These are phyloP conservation scores for Anoncus sp. DNA, from an alignment of 2,888 invertebrate species.

Conservation along the genomic window DNA sequence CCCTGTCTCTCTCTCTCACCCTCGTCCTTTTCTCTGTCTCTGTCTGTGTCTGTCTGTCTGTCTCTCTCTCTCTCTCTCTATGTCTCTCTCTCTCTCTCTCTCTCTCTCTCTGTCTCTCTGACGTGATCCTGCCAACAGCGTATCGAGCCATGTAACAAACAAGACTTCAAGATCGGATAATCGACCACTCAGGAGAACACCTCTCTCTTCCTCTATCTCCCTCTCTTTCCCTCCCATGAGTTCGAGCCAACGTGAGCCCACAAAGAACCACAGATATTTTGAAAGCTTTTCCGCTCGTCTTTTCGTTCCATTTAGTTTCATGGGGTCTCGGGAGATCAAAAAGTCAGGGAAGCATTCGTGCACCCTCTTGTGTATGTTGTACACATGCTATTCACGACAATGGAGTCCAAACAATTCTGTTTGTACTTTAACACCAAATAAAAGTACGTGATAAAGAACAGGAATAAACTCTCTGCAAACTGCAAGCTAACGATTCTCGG, in stretches of 20 bases:
- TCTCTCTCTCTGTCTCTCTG: neutral
- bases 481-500: neutral
- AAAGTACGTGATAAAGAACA: neutral
- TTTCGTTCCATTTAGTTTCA: slow-evolving; percentile 32
- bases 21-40: neutral
- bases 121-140: slow-evolving; percentile 37
- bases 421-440: neutral
- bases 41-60: slow-evolving; percentile 1
- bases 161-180: slow-evolving; percentile 43
- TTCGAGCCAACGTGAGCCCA: slow-evolving; percentile 15
- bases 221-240: slow-evolving; percentile 1
- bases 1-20: neutral
- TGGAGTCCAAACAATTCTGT: neutral
- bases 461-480: neutral
- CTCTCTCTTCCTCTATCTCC: neutral
- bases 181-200: slow-evolving; percentile 59
- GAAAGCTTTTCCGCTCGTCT: slow-evolving; percentile 47
- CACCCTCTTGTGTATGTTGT: slow-evolving; percentile 2
- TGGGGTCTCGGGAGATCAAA: slow-evolving; percentile 34
- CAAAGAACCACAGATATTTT: slow-evolving; percentile 45
- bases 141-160: slow-evolving; percentile 38
- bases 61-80: slow-evolving; percentile 1
- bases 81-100: neutral
- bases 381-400: neutral
- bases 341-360: slow-evolving; percentile 39